Evolutionary conservation across 1,140 invertebrate genomes (phyloP).

Genomic region (Branchinecta lynchi): DNA sequence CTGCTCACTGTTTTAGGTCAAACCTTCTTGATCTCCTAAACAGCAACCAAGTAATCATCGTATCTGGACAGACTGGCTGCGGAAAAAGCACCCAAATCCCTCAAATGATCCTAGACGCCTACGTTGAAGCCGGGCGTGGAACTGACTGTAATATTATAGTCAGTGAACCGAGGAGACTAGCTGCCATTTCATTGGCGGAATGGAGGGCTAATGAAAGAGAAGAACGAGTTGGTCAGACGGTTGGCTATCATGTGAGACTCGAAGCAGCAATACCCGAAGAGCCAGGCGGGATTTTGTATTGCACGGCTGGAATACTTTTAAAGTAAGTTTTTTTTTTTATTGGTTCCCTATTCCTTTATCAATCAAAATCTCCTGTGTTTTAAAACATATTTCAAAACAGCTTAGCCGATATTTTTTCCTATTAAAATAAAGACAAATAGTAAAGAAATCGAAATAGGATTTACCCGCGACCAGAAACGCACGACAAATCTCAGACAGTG

Average conservation of each 20-base stretch:
- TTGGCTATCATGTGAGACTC: conserved; percentile 25
- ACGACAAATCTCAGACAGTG: too few relatives aligned
- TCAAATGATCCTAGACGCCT: conserved; percentile 36
- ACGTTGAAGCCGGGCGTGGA: conserved; percentile 30
- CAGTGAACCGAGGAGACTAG: conserved; percentile 40
- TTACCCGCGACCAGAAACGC: too few relatives aligned
- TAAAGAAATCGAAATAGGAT: too few relatives aligned
- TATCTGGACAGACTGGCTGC: conserved; percentile 33
- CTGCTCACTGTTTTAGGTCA: neutral
- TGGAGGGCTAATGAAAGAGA: conserved; percentile 30
- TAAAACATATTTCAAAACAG: too few relatives aligned
- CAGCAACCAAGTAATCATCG: conserved; percentile 28
- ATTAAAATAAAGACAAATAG: too few relatives aligned
- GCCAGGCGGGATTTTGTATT: conserved; percentile 41
- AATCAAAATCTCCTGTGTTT: neutral
- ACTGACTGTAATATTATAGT: conserved; percentile 36
- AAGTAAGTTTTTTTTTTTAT: conserved; percentile 21
- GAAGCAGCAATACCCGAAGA: conserved; percentile 32
- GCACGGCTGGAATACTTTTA: conserved; percentile 44
- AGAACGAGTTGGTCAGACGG: conserved; percentile 25
- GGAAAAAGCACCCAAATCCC: conserved; percentile 35
- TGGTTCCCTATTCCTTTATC: conserved; percentile 12
- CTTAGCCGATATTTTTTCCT: too few relatives aligned
- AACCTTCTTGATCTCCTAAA: conserved; percentile 22
- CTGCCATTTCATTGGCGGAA: conserved; percentile 37